Percentiles rank a stretch among this genome's conserved stretches.
These are phyloP conservation scores for Drosophila paulistorum DNA, from an alignment of 1,140 invertebrate genomes.

Conservation along the genomic window DNA sequence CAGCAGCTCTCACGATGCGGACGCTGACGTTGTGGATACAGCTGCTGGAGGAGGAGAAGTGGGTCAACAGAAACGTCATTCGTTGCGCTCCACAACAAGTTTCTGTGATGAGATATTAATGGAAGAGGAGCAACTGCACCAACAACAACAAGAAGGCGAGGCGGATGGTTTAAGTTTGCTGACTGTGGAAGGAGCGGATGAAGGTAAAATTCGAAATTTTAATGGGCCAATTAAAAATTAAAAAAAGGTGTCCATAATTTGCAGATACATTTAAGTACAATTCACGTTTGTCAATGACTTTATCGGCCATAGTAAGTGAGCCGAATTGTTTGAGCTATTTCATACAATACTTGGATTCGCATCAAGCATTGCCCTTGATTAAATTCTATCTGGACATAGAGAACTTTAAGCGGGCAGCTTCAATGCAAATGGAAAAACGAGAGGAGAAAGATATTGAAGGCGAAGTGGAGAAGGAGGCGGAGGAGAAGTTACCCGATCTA, in stretches of 20 bases:
- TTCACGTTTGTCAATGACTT: conserved; percentile 84
- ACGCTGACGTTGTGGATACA: conserved; percentile 52
- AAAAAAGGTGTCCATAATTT: neutral
- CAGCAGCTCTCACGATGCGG: conserved; percentile 59
- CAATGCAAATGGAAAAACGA: conserved; percentile 23
- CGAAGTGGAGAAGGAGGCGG: conserved; percentile 5
- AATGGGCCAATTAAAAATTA: neutral
- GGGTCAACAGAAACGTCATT: conserved; percentile 70
- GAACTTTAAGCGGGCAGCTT: conserved; percentile 84
- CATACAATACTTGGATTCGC: conserved; percentile 88
- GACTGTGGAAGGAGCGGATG: conserved; percentile 54
- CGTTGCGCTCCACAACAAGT: conserved; percentile 77
- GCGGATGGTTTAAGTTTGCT: conserved; percentile 61
- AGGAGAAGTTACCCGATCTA: conserved; percentile 4
- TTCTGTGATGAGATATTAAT: conserved; percentile 80
- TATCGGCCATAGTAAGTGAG: conserved; percentile 87
- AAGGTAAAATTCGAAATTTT: conserved; percentile 63
- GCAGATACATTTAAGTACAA: conserved; percentile 74
- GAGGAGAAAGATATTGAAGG: conserved; percentile 3
- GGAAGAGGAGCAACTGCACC: conserved; percentile 47
- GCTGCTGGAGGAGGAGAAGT: conserved; percentile 47
- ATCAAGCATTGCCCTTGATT: conserved; percentile 85
- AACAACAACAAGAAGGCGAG: conserved; percentile 24
- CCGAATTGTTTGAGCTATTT: conserved; percentile 89
- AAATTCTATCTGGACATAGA: conserved; percentile 90